These are phyloP conservation scores for Plusia festucae DNA, from an alignment of 2,888 invertebrate species.

Conservation along the genomic window DNA sequence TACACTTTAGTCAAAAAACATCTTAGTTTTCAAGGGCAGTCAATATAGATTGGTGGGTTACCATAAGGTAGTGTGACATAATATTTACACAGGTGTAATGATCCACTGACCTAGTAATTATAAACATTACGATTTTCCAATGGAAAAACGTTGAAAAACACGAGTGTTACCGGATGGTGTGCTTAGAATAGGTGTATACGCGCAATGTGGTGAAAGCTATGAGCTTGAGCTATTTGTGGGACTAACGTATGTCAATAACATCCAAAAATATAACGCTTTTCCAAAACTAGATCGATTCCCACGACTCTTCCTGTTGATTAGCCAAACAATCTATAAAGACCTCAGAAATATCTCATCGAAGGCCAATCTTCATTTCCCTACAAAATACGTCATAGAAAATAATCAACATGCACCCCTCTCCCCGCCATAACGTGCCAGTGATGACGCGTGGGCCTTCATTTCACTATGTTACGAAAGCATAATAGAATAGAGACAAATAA, in stretches of 20 bases:
- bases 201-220: conserved; percentile 52
- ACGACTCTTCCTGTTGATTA: conserved; percentile 51
- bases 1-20: neutral
- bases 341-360: conserved; percentile 62
- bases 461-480: conserved; percentile 51
- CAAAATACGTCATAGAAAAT: conserved; percentile 67
- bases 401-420: conserved; percentile 66
- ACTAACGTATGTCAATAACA: neutral
- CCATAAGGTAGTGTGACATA: conserved; percentile 34
- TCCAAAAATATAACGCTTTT: conserved; percentile 10
- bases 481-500: conserved; percentile 44
- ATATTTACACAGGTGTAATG: conserved; percentile 28
- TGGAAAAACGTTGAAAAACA: conserved; percentile 13
- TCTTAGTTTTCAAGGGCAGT: neutral
- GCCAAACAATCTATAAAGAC: conserved; percentile 61
- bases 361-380: conserved; percentile 57
- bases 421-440: conserved; percentile 58
- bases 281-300: conserved; percentile 20
- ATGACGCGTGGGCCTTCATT: conserved; percentile 58
- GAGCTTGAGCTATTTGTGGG: neutral
- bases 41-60: neutral
- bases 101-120: conserved; percentile 31
- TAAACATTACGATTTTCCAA: conserved; percentile 12
- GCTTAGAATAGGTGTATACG: conserved; percentile 23
- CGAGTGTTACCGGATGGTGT: neutral